These are phyloP conservation scores for Trichopoda pennipes DNA, from an alignment of 2,888 invertebrate species.

Conservation along the genomic window DNA sequence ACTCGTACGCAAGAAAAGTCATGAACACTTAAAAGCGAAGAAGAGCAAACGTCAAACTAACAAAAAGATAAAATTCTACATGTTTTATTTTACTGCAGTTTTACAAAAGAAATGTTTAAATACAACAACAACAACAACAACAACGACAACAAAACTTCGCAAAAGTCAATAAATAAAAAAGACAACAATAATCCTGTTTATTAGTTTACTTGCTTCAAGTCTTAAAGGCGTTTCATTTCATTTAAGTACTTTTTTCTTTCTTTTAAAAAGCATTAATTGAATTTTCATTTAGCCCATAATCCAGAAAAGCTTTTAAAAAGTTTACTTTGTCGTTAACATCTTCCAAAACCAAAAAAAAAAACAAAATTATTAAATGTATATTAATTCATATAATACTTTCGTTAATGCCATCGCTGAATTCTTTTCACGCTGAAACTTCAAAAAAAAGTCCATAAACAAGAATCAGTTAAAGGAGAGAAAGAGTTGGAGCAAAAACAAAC, in stretches of 20 bases:
- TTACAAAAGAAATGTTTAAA: not conserved
- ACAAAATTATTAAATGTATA: slow-evolving; percentile 46
- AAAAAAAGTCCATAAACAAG: not conserved
- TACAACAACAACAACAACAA: not conserved
- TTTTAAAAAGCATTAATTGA: slow-evolving; percentile 61
- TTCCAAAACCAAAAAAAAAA: not conserved
- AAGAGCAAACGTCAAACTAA: not conserved
- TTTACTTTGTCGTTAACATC: slow-evolving; percentile 31
- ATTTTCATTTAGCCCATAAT: slow-evolving; percentile 63
- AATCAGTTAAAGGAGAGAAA: not conserved
- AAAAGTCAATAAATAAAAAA: not conserved
- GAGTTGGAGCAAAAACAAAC: not conserved
- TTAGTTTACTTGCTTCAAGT: slow-evolving; percentile 6
- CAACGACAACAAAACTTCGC: not conserved
- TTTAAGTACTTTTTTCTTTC: not conserved
- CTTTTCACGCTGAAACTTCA: not conserved
- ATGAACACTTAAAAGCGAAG: slow-evolving; percentile 6
- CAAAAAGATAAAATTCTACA: not conserved
- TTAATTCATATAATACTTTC: slow-evolving; percentile 47
- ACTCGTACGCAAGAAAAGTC: slow-evolving; percentile 13
- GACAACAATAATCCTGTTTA: not conserved
- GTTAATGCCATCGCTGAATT: slow-evolving; percentile 55
- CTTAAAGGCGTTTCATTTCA: not conserved
- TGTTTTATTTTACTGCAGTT: not conserved
- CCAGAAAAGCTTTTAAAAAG: slow-evolving; percentile 66